These are phyloP conservation scores for Orchesella cincta DNA, from an alignment of 1,140 invertebrate genomes.

Conservation along the genomic window DNA sequence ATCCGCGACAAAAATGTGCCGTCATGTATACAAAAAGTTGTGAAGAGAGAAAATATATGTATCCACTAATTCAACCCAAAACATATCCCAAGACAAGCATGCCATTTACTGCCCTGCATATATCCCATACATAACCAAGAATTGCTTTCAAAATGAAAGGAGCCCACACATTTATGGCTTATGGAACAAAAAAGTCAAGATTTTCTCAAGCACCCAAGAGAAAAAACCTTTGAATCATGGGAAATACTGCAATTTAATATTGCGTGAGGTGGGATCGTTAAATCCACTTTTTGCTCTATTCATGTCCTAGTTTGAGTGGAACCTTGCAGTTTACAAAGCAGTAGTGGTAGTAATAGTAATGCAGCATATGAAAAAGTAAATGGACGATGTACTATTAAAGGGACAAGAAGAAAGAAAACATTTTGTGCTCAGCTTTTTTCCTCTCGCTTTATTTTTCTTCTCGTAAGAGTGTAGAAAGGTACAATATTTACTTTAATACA, in stretches of 20 bases:
- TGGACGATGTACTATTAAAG: neutral
- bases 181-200: conserved; percentile 15
- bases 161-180: neutral
- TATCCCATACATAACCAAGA: neutral
- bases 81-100: neutral
- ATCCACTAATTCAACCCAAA: no score
- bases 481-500: neutral
- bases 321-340: no score
- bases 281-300: conserved; percentile 43
- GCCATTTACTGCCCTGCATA: neutral
- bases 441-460: neutral
- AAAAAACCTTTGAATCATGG: conserved; percentile 38
- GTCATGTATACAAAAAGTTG: no score
- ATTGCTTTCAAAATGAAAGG: neutral
- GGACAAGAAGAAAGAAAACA: neutral
- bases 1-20: no score
- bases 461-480: neutral
- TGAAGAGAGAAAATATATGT: no score
- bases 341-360: neutral
- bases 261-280: conserved; percentile 48
- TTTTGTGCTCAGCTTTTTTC: neutral
- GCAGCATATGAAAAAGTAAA: neutral
- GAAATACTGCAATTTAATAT: conserved; percentile 49
- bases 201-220: conserved; percentile 26
- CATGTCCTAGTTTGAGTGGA: conserved; percentile 13